Evolutionary conservation across 2,888 invertebrate species (phyloP).

Genomic region (Epirrhoe alternata): DNA sequence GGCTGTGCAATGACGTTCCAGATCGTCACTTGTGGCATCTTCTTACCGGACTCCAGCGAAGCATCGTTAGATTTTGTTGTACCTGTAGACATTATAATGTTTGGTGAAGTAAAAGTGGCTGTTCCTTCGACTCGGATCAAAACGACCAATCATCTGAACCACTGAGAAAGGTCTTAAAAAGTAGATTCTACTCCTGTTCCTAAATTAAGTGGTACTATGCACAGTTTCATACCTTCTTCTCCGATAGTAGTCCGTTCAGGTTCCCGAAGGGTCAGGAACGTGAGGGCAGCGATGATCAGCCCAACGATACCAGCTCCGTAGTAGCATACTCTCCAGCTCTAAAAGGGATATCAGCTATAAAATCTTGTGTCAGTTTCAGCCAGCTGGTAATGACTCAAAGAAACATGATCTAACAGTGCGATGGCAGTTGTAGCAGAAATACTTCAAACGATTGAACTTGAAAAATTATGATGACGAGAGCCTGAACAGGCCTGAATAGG

Average conservation of each 20-base stretch:
- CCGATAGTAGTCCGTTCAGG: conserved; percentile 91
- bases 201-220: too few relatives aligned
- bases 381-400: neutral
- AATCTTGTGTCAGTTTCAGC: neutral
- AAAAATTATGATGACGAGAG: too few relatives aligned
- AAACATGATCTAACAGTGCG: neutral
- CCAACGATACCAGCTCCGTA: conserved; percentile 92
- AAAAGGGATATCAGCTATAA: conserved; percentile 22
- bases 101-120: too few relatives aligned
- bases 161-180: too few relatives aligned
- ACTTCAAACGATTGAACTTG: too few relatives aligned
- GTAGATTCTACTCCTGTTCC: too few relatives aligned
- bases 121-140: conserved; percentile 5
- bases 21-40: conserved; percentile 85
- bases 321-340: conserved; percentile 94
- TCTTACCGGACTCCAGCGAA: conserved; percentile 72
- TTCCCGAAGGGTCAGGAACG: conserved; percentile 90
- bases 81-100: conserved; percentile 44
- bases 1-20: conserved; percentile 93
- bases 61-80: conserved; percentile 66
- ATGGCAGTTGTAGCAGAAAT: too few relatives aligned
- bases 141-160: neutral
- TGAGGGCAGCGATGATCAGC: conserved; percentile 88
- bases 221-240: conserved; percentile 83
- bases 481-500: too few relatives aligned